These are phyloP conservation scores for Germaria angustata DNA, from an alignment of 2,888 invertebrate genomes.

Conservation along the genomic window DNA sequence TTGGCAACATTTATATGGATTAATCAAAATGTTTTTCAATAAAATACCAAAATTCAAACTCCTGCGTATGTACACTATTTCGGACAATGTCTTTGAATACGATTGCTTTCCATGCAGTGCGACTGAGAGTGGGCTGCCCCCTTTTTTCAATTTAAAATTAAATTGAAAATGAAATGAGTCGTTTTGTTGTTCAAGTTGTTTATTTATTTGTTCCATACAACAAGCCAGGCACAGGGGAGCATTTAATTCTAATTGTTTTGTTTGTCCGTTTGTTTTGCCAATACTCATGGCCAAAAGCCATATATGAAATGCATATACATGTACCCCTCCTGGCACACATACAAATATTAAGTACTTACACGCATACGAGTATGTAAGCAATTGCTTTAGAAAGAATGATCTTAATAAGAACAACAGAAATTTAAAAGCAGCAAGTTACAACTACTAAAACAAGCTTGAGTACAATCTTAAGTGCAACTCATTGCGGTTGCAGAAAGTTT, in stretches of 20 bases:
- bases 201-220: constrained; percentile 47
- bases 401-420: not conserved
- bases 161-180: constrained; percentile 53
- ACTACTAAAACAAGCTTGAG: not conserved
- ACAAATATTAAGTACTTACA: constrained; percentile 6
- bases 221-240: constrained; percentile 71
- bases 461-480: constrained; percentile 13
- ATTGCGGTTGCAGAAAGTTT: not conserved
- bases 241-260: constrained; percentile 77
- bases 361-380: not conserved
- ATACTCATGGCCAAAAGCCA: constrained; percentile 60
- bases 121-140: not conserved
- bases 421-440: not conserved
- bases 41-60: not conserved
- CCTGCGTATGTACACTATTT: not conserved
- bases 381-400: not conserved
- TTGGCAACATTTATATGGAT: constrained; percentile 24
- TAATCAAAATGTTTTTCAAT: constrained; percentile 45
- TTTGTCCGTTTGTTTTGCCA: constrained; percentile 73
- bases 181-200: constrained; percentile 24
- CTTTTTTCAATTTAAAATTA: constrained; percentile 53
- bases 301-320: constrained; percentile 8
- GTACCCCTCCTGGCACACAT: not conserved
- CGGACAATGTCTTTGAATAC: not conserved
- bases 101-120: not conserved